phyloP scores from a whole-genome alignment of 2,888 invertebrate species.

The Marasmarcha lunaedactyla region DNA sequence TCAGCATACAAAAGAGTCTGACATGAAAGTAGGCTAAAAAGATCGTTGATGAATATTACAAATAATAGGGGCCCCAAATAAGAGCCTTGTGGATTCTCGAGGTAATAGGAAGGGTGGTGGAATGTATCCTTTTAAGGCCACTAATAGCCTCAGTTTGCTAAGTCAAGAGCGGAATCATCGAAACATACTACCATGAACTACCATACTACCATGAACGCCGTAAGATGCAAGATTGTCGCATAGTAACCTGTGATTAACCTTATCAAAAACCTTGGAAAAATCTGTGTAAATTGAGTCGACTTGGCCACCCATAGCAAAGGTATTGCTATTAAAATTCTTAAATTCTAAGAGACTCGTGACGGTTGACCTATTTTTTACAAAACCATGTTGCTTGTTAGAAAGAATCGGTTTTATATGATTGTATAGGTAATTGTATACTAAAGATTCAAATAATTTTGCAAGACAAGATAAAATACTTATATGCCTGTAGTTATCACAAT shows the following conservation, averaged over 20 bases:
- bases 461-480: slow-evolving; percentile 7
- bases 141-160: slow-evolving; percentile 4
- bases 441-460: slow-evolving; percentile 8
- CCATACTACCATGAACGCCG: slow-evolving; percentile 6
- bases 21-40: background rate
- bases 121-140: slow-evolving; percentile 4
- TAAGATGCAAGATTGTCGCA: slow-evolving; percentile 1
- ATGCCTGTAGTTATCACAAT: slow-evolving; percentile 7
- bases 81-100: slow-evolving; percentile 6
- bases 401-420: slow-evolving; percentile 5
- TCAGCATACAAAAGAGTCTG: slow-evolving; percentile 4
- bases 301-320: slow-evolving; percentile 1
- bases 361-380: slow-evolving; percentile 7
- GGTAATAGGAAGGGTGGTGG: background rate
- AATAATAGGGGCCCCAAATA: slow-evolving; percentile 7
- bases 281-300: slow-evolving; percentile 11
- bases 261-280: slow-evolving; percentile 9
- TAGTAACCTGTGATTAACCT: slow-evolving; percentile 6
- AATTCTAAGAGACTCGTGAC: slow-evolving; percentile 5
- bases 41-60: slow-evolving; percentile 5
- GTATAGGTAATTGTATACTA: slow-evolving; percentile 6
- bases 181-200: slow-evolving; percentile 5
- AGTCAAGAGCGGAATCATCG: slow-evolving; percentile 6
- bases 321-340: background rate
- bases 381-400: slow-evolving; percentile 7